Conservation (phyloP, 2,113 vertebrate species). For the Caracal caracal region DNA sequence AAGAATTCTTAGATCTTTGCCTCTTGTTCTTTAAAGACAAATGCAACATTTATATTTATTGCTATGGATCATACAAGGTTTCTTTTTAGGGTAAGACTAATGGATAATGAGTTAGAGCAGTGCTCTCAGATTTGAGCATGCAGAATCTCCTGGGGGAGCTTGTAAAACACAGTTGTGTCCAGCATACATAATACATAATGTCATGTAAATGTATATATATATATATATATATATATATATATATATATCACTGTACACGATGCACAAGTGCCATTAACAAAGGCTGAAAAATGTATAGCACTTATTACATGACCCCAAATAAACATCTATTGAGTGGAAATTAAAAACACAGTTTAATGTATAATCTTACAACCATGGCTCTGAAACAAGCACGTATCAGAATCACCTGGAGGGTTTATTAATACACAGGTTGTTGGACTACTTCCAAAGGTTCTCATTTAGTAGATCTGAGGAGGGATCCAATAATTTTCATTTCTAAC, state of each 20-base stretch:
- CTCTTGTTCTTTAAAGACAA: neutral
- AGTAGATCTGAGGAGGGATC: neutral
- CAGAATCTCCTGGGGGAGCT: neutral
- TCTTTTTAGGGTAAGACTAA: neutral
- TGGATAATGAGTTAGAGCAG: neutral
- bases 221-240: neutral
- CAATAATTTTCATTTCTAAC: neutral
- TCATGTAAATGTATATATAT: neutral
- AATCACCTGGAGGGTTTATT: neutral
- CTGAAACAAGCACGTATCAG: neutral
- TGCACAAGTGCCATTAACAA: neutral
- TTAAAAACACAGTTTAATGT: neutral
- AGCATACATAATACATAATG: neutral
- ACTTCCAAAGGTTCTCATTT: neutral
- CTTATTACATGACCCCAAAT: neutral
- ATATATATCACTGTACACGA: neutral
- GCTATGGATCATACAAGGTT: neutral
- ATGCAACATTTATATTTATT: neutral
- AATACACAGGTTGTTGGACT: neutral
- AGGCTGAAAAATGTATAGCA: neutral
- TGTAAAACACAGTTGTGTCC: neutral
- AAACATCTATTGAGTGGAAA: constrained; percentile 9
- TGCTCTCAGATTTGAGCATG: neutral
- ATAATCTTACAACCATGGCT: neutral
- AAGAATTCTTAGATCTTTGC: constrained; percentile 52